Percentiles rank a stretch among this genome's conserved stretches.
Evolutionary conservation across 2,888 invertebrate species (phyloP).

Genomic region (Apantesis nais): DNA sequence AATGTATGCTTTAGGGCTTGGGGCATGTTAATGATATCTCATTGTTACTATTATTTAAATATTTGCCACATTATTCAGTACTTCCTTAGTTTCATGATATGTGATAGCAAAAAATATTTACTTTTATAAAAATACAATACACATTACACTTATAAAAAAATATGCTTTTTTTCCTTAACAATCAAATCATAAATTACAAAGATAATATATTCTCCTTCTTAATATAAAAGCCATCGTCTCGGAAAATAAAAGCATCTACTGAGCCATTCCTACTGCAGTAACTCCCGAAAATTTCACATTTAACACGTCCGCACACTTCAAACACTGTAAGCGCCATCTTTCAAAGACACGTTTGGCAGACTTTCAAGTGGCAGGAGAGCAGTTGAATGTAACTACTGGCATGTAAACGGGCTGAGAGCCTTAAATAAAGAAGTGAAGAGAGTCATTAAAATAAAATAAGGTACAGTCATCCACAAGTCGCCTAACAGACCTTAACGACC

Average conservation of each 20-base stretch:
- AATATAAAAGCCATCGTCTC: background rate
- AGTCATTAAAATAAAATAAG: slow-evolving; percentile 42
- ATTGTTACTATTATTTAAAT: no score
- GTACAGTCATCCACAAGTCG: slow-evolving; percentile 23
- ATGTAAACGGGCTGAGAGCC: slow-evolving; percentile 40
- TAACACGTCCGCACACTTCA: slow-evolving; percentile 39
- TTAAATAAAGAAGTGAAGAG: background rate
- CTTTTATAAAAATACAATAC: no score
- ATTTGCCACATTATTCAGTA: no score
- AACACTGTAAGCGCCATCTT: slow-evolving; percentile 27
- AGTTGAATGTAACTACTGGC: slow-evolving; percentile 40
- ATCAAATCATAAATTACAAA: no score
- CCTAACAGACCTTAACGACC: slow-evolving; percentile 44
- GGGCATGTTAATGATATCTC: no score
- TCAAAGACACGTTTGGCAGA: slow-evolving; percentile 19
- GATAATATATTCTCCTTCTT: background rate
- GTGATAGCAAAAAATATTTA: no score
- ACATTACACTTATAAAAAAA: no score
- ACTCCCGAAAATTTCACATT: slow-evolving; percentile 29
- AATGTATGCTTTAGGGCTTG: background rate
- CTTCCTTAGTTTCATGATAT: no score
- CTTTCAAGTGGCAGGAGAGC: slow-evolving; percentile 12
- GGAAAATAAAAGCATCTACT: slow-evolving; percentile 7
- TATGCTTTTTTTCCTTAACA: no score
- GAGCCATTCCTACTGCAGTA: slow-evolving; percentile 13